Percentiles rank a stretch among this genome's conserved stretches.
phyloP scores from a whole-genome alignment of 2,888 invertebrate species.

The Aphrophora alni region DNA sequence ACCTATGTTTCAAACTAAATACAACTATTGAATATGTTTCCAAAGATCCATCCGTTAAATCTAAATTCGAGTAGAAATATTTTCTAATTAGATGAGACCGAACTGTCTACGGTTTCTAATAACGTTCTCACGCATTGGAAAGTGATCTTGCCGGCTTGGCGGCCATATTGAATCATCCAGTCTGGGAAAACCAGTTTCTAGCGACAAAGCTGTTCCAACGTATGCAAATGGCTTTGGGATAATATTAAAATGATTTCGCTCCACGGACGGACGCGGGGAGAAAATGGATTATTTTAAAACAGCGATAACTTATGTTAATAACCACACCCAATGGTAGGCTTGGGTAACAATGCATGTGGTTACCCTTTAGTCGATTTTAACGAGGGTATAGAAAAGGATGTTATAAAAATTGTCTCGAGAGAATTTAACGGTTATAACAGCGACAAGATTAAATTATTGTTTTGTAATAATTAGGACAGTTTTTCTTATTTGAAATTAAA shows the following conservation, averaged over 20 bases:
- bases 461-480: no score
- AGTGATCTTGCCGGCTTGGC: conserved; percentile 30
- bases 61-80: neutral
- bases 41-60: neutral
- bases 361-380: neutral
- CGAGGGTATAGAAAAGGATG: neutral
- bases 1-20: neutral
- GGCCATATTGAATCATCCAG: conserved; percentile 29
- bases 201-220: conserved; percentile 23
- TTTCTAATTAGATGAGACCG: neutral
- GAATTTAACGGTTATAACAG: neutral
- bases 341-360: neutral
- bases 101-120: neutral
- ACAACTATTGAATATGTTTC: neutral
- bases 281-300: neutral
- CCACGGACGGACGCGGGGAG: neutral
- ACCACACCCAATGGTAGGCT: conserved; percentile 3
- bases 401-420: neutral
- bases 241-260: conserved; percentile 34
- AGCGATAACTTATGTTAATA: conserved; percentile 2
- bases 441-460: no score
- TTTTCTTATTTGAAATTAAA: no score
- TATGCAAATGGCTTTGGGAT: conserved; percentile 33
- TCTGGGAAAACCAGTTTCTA: conserved; percentile 27
- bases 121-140: conserved; percentile 22